Evolutionary conservation across 2,888 invertebrate species (phyloP).

Genomic region (Oscheius myriophilus): DNA sequence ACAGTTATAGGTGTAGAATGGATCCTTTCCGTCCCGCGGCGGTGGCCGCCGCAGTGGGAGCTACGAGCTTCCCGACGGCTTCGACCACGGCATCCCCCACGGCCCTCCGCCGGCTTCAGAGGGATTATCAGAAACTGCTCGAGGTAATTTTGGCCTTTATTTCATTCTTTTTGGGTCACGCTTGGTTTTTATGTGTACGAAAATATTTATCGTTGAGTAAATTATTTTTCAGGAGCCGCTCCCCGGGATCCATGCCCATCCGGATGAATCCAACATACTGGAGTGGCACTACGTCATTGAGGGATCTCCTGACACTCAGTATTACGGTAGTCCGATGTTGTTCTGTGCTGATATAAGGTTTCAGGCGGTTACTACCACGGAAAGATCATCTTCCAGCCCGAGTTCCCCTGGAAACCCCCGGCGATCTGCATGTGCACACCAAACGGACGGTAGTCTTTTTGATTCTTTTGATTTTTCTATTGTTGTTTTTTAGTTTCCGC

Average conservation of each 20-base stretch:
- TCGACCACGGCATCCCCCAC: slow-evolving; percentile 70
- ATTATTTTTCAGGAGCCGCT: slow-evolving; percentile 49
- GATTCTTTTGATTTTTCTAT: background rate
- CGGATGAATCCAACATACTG: slow-evolving; percentile 90
- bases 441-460: slow-evolving; percentile 78
- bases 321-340: slow-evolving; percentile 76
- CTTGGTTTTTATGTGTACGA: too few relatives aligned
- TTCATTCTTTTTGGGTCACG: too few relatives aligned
- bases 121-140: slow-evolving; percentile 92
- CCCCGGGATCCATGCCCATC: slow-evolving; percentile 76
- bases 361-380: slow-evolving; percentile 85
- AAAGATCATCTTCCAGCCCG: slow-evolving; percentile 87
- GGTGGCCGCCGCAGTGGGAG: background rate
- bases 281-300: slow-evolving; percentile 98
- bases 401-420: slow-evolving; percentile 69
- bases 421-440: slow-evolving; percentile 81
- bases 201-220: too few relatives aligned
- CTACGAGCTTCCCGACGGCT: slow-evolving; percentile 8
- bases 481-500: slow-evolving; percentile 41
- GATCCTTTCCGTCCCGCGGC: background rate
- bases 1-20: slow-evolving; percentile 1
- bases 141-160: slow-evolving; percentile 72
- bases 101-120: slow-evolving; percentile 87
- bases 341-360: slow-evolving; percentile 12
- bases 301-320: slow-evolving; percentile 93